Evolutionary conservation across 1,140 invertebrate genomes (phyloP).

Genomic region (Diabrotica virgifera): DNA sequence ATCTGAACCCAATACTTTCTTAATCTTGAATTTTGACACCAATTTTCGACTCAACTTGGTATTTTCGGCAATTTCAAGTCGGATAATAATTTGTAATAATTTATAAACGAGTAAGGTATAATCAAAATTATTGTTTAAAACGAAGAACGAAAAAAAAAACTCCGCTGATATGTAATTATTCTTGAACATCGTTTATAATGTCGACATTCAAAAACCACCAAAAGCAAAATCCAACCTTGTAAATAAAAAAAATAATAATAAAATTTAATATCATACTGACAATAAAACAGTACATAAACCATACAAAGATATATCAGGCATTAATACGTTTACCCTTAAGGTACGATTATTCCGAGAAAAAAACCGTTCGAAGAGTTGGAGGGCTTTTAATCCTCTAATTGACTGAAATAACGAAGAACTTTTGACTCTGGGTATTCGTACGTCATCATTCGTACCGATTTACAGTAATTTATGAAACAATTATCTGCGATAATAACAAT

Average conservation of each 20-base stretch:
- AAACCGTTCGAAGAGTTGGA: conserved; percentile 13
- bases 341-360: conserved; percentile 17
- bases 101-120: not conserved
- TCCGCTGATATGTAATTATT: not conserved
- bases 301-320: conserved; percentile 1
- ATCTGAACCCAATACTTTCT: too few relatives aligned
- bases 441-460: conserved; percentile 21
- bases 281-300: not conserved
- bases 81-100: not conserved
- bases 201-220: not conserved
- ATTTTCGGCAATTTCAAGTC: not conserved
- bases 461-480: conserved; percentile 17
- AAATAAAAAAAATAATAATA: not conserved
- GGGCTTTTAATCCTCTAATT: conserved; percentile 22
- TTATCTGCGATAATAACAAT: conserved; percentile 19
- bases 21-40: not conserved
- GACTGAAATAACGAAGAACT: conserved; percentile 16
- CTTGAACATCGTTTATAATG: not conserved
- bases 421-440: conserved; percentile 1
- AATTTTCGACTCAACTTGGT: not conserved
- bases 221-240: conserved; percentile 7
- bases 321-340: conserved; percentile 4
- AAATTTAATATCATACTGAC: not conserved
- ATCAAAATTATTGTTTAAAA: not conserved
- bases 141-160: not conserved